Base-by-base conservation (phyloP, 2,888 invertebrate genomes). In the Zaprionus obscuricornis region DNA sequence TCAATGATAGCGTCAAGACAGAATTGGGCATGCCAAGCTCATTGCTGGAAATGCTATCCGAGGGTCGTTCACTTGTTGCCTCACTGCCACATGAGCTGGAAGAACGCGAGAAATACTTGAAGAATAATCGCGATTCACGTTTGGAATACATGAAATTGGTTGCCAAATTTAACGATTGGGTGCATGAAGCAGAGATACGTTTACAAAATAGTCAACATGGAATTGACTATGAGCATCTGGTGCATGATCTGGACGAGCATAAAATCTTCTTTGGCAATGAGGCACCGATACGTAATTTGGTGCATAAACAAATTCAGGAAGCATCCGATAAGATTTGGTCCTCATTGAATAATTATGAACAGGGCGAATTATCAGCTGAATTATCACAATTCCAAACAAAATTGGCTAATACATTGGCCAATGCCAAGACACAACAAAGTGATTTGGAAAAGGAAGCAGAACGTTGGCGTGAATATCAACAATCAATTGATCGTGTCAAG, bases 301-400 rank as follows among this genome's bases (percentile, higher is more conserved):
- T 96, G 3, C 94, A 95, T 1, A 95, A 95, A 68, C 93, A 94
- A 57, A 95, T 96, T 87, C 95, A 96, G 83, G 94, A 95, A 59
- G 94, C 95, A 1, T 96, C 96, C 0, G 96, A 97, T 79, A 95
- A 95, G 83, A 96, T 97, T 52, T 96, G 96, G 95, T 95, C 96
- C 0, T 96, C 97, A 0, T 90, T 97, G 20, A 94, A 94, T 17
- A 92, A 94, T 4, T 92, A 94, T 13, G 96, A 97, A 82, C 96
- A 97, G 77, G 96, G 96, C 70, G 95, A 96, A 77, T 89, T 97
- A 8, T 95, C 96, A 7, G 93, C 94, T 18, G 96, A 96, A 75
- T 94, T 96, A 71, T 95, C 96, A 66, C 94, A 95, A 70, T 94
- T 96, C 86, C 96, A 95, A 31, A 96, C 96, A 77, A 90, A 95